Percentiles rank a stretch among this genome's conserved stretches.
Conservation (phyloP, 1,140 invertebrate species). For the Trichonephila clavipes region DNA sequence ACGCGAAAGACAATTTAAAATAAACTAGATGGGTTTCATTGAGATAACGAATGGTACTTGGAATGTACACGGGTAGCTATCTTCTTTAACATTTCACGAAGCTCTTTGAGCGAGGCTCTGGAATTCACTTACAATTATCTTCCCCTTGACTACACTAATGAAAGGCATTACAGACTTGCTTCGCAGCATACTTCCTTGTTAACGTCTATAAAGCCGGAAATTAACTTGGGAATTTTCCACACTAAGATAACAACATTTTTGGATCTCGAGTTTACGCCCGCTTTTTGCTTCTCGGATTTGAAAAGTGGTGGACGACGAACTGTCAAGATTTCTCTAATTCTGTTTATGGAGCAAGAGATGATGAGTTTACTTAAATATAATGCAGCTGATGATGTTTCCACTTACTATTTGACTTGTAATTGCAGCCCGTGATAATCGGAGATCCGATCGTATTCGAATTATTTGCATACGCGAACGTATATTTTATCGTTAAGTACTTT, state of each 20-base stretch:
- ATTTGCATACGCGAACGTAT: neutral
- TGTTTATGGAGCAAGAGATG: constrained; percentile 1
- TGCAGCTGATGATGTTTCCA: neutral
- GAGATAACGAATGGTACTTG: constrained; percentile 64
- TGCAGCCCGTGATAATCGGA: neutral
- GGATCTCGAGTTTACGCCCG: constrained; percentile 26
- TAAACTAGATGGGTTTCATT: constrained; percentile 66
- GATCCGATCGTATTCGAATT: neutral
- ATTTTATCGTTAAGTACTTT: neutral
- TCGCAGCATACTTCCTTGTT: constrained; percentile 50
- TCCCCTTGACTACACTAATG: constrained; percentile 64
- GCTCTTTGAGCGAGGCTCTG: constrained; percentile 46
- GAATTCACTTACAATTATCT: constrained; percentile 71
- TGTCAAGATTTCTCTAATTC: constrained; percentile 18
- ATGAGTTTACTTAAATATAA: neutral
- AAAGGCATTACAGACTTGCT: constrained; percentile 61
- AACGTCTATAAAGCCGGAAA: constrained; percentile 63
- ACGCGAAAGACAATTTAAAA: constrained; percentile 70
- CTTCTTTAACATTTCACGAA: constrained; percentile 62
- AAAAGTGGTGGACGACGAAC: constrained; percentile 11
- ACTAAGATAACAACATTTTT: constrained; percentile 42
- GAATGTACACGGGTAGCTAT: constrained; percentile 56
- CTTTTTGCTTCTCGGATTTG: constrained; percentile 21
- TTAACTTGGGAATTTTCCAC: constrained; percentile 48
- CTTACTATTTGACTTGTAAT: neutral